A percentile compares a stretch with the other conserved stretches of the same genome.
These are phyloP conservation scores for Pegoplata infirma DNA, from an alignment of 2,888 invertebrate genomes.

Conservation along the genomic window DNA sequence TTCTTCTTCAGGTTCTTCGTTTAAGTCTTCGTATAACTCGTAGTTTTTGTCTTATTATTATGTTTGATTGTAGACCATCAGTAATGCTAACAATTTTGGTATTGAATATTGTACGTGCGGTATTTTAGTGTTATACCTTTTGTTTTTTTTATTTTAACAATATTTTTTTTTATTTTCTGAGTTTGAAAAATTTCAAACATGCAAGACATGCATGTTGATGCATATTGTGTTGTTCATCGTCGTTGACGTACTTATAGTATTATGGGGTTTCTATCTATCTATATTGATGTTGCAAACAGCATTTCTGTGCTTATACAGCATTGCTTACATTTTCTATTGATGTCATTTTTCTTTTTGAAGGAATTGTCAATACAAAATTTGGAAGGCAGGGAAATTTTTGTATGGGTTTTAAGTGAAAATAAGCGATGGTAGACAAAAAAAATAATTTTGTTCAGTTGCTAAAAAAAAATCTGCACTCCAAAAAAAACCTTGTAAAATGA, in stretches of 20 bases:
- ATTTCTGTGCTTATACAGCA: constrained; percentile 22
- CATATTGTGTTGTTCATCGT: constrained; percentile 15
- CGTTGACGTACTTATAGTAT: too few relatives aligned
- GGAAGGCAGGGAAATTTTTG: too few relatives aligned
- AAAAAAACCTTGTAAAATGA: too few relatives aligned
- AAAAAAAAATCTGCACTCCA: too few relatives aligned
- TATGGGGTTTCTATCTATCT: too few relatives aligned
- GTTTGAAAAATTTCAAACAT: constrained; percentile 48
- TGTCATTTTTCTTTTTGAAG: constrained; percentile 41
- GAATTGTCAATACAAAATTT: too few relatives aligned
- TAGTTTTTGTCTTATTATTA: constrained; percentile 1
- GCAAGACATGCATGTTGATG: constrained; percentile 50
- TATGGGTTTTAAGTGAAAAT: too few relatives aligned
- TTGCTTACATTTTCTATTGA: constrained; percentile 40
- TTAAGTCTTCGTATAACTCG: too few relatives aligned
- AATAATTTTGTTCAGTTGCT: too few relatives aligned
- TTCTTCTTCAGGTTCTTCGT: neutral
- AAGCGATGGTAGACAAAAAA: too few relatives aligned
- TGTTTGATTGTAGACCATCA: constrained; percentile 44
- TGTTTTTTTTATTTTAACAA: neutral
- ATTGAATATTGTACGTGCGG: constrained; percentile 52
- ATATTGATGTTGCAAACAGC: constrained; percentile 11
- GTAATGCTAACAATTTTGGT: constrained; percentile 54
- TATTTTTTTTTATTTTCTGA: neutral
- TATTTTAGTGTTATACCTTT: constrained; percentile 47